phyloP scores from a whole-genome alignment of 2,113 vertebrate species.

The Bettongia penicillata region DNA sequence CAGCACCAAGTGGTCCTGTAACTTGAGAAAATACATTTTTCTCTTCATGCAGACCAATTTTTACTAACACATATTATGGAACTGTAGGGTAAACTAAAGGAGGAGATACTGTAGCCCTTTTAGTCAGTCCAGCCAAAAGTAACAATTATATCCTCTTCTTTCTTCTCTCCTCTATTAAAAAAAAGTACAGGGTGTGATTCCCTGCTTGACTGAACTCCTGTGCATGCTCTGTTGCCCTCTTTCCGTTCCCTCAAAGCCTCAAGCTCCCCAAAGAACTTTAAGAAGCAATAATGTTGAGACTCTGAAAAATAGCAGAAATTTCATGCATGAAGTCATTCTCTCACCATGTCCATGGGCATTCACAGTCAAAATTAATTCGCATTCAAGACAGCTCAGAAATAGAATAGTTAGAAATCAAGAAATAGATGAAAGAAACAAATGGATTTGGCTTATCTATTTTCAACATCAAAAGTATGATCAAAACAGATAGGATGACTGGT shows the following conservation, averaged over 20 bases:
- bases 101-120: background rate
- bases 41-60: background rate
- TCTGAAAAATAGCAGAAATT: slow-evolving; percentile 40
- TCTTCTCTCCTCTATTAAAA: slow-evolving; percentile 6
- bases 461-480: slow-evolving; percentile 48
- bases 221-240: background rate
- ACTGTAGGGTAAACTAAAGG: background rate
- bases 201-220: background rate
- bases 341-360: slow-evolving; percentile 13
- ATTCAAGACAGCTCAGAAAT: slow-evolving; percentile 40
- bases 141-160: background rate
- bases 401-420: slow-evolving; percentile 59
- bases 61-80: background rate
- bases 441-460: slow-evolving; percentile 60
- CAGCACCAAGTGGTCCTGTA: background rate
- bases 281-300: slow-evolving; percentile 10
- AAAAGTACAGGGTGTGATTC: background rate
- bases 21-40: background rate
- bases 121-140: background rate
- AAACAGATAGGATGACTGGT: slow-evolving; percentile 36
- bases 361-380: slow-evolving; percentile 62
- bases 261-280: slow-evolving; percentile 17
- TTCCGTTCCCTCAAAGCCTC: slow-evolving; percentile 16
- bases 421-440: slow-evolving; percentile 61
- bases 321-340: slow-evolving; percentile 53